Base-by-base conservation (phyloP, 2,888 invertebrate genomes). In the Leucophenga montana region DNA sequence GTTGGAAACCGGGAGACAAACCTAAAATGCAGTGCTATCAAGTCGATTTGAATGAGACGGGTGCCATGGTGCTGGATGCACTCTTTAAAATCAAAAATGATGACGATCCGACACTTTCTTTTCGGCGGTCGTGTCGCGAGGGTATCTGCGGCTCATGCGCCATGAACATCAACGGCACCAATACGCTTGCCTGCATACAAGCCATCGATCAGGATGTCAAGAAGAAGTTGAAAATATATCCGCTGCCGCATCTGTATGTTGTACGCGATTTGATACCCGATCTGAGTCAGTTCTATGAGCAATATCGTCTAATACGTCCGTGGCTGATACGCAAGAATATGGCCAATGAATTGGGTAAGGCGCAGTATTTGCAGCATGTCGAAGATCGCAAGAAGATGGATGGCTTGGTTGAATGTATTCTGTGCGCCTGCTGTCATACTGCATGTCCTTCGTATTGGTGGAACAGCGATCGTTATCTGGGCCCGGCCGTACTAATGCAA, bases 361-460 rank as follows among this genome's bases (percentile, higher is more conserved):
- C 92, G 67, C 95, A 96, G 84, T 93, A 95, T 77, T 90, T 96
- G 73, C 98, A 99, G 88, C 95, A 95, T 83, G 91, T 95, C 0
- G 93, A 95, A 64, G 98, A 99, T 89, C 92, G 98, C 67, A 93
- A 93, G 66, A 96, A 96, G 87, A 90, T 99, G 83, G 98, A 99
- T 89, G 98, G 98, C 54, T 90, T 98, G 18, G 98, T 98, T 85
- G 98, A 99, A 89, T 99, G 98, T 87, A 98, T 99, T 77, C 90
- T 98, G 66, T 98, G 98, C 86, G 98, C 98, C 57, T 99, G 98
- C 88, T 99, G 98, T 86, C 96, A 96, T 20, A 97, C 98, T 0
- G 94, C 97, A 20, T 99, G 98, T 78, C 98, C 98, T 0, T 96
- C 97, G 3, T 99, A 99, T 89, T 99, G 98, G 98, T 99, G 98